Evolutionary conservation across 2,113 vertebrate species (phyloP), one percentile per base, ranked within the genome.

Genomic region (Vombatus ursinus): DNA sequence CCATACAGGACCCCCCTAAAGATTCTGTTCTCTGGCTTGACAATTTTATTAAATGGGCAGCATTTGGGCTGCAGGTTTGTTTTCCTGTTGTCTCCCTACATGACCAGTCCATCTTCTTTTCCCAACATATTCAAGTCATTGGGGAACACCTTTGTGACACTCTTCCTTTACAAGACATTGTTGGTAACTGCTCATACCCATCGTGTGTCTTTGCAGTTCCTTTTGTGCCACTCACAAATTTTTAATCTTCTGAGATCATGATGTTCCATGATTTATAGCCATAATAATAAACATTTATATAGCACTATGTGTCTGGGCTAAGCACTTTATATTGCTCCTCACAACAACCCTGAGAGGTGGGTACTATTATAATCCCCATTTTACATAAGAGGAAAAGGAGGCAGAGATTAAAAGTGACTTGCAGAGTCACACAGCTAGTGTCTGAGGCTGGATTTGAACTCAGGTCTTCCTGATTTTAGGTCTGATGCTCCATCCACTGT

Each of bases 341-440:
- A 68, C 57, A n/a, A n/a, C n/a, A 68, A 68, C 12, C 28, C 57
- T 68, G 57, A 37, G 11, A 68, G 28, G 57, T 57, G 28, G 54
- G 9, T 57, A 26, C 26, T 57, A 28, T 57, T 57, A 26, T 14
- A 37, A 68, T 28, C 61, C 84, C 61, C 53, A 89, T 50, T 61
- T 92, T 50, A 50, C 90, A 52, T 68, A 77, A 14, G 89, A 94
- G 51, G 90, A 94, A 94, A 90, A 90, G 3, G 53, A 50, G 68
- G 8, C 93, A 53, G 11, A 57, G 28, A 37, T 23, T 7, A 2
- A 24, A 37, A 19, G 14, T 48, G 54, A 54, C 23, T 61, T 51
- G 28, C 12, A 3, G 52, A 90, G 52, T 93, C 90, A 52, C 3
- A 1, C 57, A n/a, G 14, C 28, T 48, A 28, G 16, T 10, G 5